phyloP scores from a whole-genome alignment of 2,113 vertebrate species.

The Eurystomus gularis region DNA sequence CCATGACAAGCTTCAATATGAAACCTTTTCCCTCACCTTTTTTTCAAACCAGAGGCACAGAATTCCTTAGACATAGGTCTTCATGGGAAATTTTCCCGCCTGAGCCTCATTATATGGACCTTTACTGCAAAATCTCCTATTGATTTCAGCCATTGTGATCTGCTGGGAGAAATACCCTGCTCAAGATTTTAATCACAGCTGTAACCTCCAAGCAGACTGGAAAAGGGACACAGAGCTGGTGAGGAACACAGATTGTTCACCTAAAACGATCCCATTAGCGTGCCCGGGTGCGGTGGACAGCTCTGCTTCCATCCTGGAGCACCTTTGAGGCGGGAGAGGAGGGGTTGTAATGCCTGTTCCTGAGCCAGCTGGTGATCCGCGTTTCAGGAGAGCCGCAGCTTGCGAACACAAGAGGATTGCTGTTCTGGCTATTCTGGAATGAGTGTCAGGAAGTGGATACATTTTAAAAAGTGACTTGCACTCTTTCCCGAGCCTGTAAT shows the following conservation, averaged over 20 bases:
- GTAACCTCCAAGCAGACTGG: not conserved
- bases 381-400: not conserved
- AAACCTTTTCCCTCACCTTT: not conserved
- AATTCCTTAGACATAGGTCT: not conserved
- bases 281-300: not conserved
- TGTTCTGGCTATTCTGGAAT: not conserved
- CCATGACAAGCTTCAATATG: not conserved
- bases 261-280: not conserved
- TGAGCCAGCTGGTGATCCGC: not conserved
- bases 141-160: slow-evolving; percentile 5
- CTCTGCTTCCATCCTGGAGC: rapidly evolving
- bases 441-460: not conserved
- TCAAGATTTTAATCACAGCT: not conserved
- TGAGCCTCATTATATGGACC: not conserved
- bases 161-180: not conserved
- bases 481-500: not conserved
- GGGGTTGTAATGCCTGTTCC: rapidly evolving
- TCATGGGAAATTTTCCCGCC: not conserved
- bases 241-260: not conserved
- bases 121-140: not conserved
- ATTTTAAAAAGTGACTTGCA: not conserved
- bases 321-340: not conserved
- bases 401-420: not conserved
- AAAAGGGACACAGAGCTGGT: not conserved
- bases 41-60: not conserved